Percentiles rank a stretch among this genome's conserved stretches.
Evolutionary conservation across 2,113 vertebrate genomes (phyloP).

Genomic region (Esox niger): DNA sequence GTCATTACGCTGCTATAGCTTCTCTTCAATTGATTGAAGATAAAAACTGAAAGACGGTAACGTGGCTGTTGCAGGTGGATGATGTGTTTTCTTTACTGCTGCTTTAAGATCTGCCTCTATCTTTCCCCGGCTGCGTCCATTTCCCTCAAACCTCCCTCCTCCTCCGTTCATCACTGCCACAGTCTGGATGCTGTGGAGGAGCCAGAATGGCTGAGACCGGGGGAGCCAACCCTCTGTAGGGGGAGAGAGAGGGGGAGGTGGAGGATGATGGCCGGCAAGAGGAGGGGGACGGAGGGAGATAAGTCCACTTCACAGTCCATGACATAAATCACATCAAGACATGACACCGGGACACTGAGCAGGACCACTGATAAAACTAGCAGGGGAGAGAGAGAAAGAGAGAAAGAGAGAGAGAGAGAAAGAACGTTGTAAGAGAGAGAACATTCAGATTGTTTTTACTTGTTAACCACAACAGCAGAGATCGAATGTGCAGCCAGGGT

Average conservation of each 20-base stretch:
- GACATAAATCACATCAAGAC: conserved; percentile 90
- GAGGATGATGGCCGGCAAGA: no score
- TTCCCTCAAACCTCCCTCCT: conserved; percentile 5
- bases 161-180: conserved; percentile 35
- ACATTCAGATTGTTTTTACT: conserved; percentile 48
- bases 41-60: no score
- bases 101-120: not conserved
- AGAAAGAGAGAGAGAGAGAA: conserved; percentile 22
- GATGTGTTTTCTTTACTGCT: no score
- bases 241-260: conserved; percentile 22
- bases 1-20: no score
- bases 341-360: conserved; percentile 90
- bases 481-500: conserved; percentile 28
- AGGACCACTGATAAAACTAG: conserved; percentile 83
- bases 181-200: conserved; percentile 61
- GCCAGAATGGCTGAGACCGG: conserved; percentile 79
- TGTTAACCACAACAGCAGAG: conserved; percentile 16
- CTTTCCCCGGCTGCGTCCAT: conserved; percentile 30
- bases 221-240: conserved; percentile 61
- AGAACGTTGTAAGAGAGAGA: conserved; percentile 5
- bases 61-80: no score
- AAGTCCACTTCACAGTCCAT: conserved; percentile 83
- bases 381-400: conserved; percentile 53
- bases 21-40: no score
- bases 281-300: conserved; percentile 73